These are phyloP conservation scores for Probaryconus sp. DNA, from an alignment of 1,140 invertebrate genomes.

Conservation along the genomic window DNA sequence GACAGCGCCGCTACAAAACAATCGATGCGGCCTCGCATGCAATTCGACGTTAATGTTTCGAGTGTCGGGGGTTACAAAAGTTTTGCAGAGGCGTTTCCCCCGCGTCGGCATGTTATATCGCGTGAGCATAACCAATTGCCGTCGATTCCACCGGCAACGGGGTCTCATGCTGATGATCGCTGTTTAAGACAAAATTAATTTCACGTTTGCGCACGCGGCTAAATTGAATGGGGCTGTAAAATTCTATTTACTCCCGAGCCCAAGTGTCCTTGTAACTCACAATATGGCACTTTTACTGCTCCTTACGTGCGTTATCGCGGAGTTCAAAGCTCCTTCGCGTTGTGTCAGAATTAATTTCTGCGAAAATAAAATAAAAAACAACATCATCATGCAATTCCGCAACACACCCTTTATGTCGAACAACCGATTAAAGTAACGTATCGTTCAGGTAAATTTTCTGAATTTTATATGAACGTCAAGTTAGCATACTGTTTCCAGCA, in stretches of 20 bases:
- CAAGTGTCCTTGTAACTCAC: slow-evolving; percentile 56
- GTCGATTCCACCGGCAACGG: slow-evolving; percentile 29
- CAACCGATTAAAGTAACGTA: no score
- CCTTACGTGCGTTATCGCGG: slow-evolving; percentile 45
- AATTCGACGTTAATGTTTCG: slow-evolving; percentile 47
- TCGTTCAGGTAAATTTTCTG: no score
- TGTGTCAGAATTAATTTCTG: slow-evolving; percentile 41
- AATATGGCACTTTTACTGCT: slow-evolving; percentile 42
- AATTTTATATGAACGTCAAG: no score
- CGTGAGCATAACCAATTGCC: slow-evolving; percentile 61
- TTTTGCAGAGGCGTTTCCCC: slow-evolving; percentile 55
- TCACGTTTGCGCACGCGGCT: slow-evolving; percentile 51
- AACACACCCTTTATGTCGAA: no score
- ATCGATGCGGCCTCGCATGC: slow-evolving; percentile 54
- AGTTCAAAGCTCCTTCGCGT: slow-evolving; percentile 21
- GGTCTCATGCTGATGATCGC: slow-evolving; percentile 56
- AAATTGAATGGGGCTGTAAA: slow-evolving; percentile 60
- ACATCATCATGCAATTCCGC: no score
- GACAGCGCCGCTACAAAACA: no score
- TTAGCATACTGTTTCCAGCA: no score
- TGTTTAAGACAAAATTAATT: slow-evolving; percentile 66
- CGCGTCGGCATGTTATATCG: slow-evolving; percentile 61
- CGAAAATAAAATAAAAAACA: slow-evolving; percentile 1
- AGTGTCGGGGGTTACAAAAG: slow-evolving; percentile 35
- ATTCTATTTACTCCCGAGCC: slow-evolving; percentile 57